Evolutionary conservation across 2,113 vertebrate genomes (phyloP), one percentile per base, ranked within the genome.

Genomic region (Sula dactylatra): DNA sequence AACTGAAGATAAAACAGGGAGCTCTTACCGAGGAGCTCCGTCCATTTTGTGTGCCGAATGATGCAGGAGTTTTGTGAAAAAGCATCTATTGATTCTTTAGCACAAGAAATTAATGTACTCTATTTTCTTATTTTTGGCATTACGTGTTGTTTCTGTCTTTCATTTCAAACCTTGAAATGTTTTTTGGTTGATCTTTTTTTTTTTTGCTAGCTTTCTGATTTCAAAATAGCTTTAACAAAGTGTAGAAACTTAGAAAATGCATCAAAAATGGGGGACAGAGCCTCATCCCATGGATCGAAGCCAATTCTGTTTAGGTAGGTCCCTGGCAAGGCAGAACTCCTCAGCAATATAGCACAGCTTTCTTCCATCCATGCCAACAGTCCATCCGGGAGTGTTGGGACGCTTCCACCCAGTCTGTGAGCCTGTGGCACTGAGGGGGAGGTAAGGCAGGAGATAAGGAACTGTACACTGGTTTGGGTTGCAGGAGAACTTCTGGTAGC

Each of bases 331-430:
- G 19, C 2, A 13, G 36, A 29, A 10, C 31, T 74, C 38, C 34
- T 49, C 7, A 54, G 66, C 16, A 21, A 4, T 5, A 1, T 8
- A 27, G 36, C 22, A 52, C 42, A 42, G 10, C 14, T 34, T 36
- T 7, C 22, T 38, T 54, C 31, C 19, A 12, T 42, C 31, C 2
- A 5, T 2, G 1, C 24, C 61, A 18, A 3, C 4, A 8, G 38
- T 4, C 7, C 18, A 32, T 16, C 22, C 0, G 0, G 16, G n/a
- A 49, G 22, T 2, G 1, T 44, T 3, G 8, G 73, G 19, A 11
- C 7, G 5, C 50, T 55, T 45, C 21, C 44, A 7, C 24, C 14
- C 24, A 13, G 42, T 6, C 19, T 42, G 26, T 10, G 7, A 22
- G 73, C 22, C 34, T 47, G 34, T 4, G 7, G 52, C 71, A 22